Evolutionary conservation across 2,888 invertebrate species (phyloP), one percentile per base, ranked within the genome.

Genomic region (Operophtera brumata): DNA sequence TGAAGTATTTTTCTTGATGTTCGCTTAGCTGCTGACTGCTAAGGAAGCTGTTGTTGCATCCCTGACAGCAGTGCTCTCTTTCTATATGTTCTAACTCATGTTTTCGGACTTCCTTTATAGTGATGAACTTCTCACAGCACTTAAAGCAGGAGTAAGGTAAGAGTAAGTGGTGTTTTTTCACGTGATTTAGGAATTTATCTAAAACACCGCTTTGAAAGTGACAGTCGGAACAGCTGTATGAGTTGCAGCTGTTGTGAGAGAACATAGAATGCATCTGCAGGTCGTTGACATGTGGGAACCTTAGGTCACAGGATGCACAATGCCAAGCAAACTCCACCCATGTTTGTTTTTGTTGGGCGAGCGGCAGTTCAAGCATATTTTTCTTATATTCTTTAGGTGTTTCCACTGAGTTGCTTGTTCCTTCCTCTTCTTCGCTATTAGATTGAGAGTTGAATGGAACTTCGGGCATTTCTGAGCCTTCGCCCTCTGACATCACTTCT

Each of bases 141-240:
- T 42, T 41, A n/a, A 42, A 48, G 13, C 48, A 48, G 0, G 41
- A 26, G 14, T 48, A 48, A 1, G 48, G 48, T 13, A 48, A 13
- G 13, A 48, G 48, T 5, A 48, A 26, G 26, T 48, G 48, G 14
- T 48, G 48, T 41, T 48, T 48, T 35, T 48, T 48, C 5, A 48
- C 35, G 9, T 48, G 48, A 9, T 42, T 26, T 7, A 48, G 41
- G 14, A 48, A 48, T 42, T 48, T 48, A 8, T 48, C 48, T n/a
- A 48, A 25, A 26, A 48, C 42, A 5, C 48, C 48, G 1, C 25
- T 35, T 28, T 42, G 41, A 26, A 26, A 48, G 13, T 42, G 41
- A n/a, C 48, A 48, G 35, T 48, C 26, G 8, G 35, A 35, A 35
- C 48, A 48, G 11, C 41, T 41, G 14, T 48, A 48, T 1, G 48